phyloP scores from a whole-genome alignment of 2,888 invertebrate genomes.

The Spilosoma lubricipeda region DNA sequence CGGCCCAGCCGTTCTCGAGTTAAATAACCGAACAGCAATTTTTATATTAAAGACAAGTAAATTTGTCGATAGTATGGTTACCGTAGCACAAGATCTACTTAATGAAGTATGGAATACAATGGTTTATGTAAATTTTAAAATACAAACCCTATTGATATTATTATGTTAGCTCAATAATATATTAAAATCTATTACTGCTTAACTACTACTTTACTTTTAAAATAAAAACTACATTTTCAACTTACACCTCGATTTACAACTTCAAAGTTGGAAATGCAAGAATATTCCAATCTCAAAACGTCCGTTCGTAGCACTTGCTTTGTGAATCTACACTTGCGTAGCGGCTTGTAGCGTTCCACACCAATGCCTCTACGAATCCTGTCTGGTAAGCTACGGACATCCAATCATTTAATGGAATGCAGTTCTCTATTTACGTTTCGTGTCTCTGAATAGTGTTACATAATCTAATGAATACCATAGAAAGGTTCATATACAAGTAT shows the following conservation, averaged over 20 bases:
- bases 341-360: slow-evolving; percentile 38
- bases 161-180: not conserved
- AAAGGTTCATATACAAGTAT: no score
- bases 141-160: not conserved
- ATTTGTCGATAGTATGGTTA: not conserved
- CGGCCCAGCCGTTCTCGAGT: no score
- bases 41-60: no score
- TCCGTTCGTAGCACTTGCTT: not conserved
- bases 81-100: not conserved
- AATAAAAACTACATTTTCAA: not conserved
- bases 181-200: not conserved
- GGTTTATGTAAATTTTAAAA: not conserved
- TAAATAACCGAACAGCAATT: no score
- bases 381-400: slow-evolving; percentile 39
- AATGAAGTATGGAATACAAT: no score
- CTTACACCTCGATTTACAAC: not conserved
- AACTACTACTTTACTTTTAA: not conserved
- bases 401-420: slow-evolving; percentile 47
- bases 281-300: slow-evolving; percentile 4
- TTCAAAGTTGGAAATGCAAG: not conserved
- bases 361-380: slow-evolving; percentile 37
- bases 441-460: not conserved
- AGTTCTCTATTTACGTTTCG: slow-evolving; percentile 24
- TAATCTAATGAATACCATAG: no score
- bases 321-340: slow-evolving; percentile 14